Evolutionary conservation across 2,888 invertebrate genomes (phyloP), one percentile per base, ranked within the genome.

Genomic region (Xiphydria camelus): DNA sequence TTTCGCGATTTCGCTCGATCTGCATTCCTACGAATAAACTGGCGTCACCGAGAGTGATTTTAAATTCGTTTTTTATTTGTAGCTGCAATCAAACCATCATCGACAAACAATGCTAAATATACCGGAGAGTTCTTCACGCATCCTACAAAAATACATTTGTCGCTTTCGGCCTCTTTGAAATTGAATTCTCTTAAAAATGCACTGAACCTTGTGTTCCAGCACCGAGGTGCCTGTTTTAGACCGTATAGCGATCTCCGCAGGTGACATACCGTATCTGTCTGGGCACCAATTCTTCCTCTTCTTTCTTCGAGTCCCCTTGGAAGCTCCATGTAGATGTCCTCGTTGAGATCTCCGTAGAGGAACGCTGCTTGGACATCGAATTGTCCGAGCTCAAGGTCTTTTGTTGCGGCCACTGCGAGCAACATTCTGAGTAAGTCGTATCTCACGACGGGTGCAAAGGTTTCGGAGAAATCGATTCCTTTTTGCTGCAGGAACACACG

Each of bases 401-500:
- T 22, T 6, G 4, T 4, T 4, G 22, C 22, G 4, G 7, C 7
- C 5, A 22, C 7, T 22, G 22, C 7, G 5, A 22, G 7, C 5
- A 22, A 7, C 22, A 22, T 7, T 4, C 22, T 4, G 5, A 22
- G 22, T 7, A 22, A 22, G 31, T 31, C 14, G 22, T 22, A 22
- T 22, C 22, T 5, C 5, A 22, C 22, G 22, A 22, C 22, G 22
- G 9, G 22, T 22, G 9, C 5, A 9, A 22, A 22, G 22, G 22
- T 22, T 22, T 22, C 22, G 5, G 22, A 6, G 22, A 22, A 22
- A 9, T 22, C 22, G 9, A 22, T 5, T 6, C 9, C 22, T 9
- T 22, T 9, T 9, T 22, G 5, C 14, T 49, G 46, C 29, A 12
- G 36, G 12, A 50, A 50, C 0, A 45, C 47, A n/a, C 45, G 15